Evolutionary conservation across 2,888 invertebrate species (phyloP).

Genomic region (Crossocerus cetratus): DNA sequence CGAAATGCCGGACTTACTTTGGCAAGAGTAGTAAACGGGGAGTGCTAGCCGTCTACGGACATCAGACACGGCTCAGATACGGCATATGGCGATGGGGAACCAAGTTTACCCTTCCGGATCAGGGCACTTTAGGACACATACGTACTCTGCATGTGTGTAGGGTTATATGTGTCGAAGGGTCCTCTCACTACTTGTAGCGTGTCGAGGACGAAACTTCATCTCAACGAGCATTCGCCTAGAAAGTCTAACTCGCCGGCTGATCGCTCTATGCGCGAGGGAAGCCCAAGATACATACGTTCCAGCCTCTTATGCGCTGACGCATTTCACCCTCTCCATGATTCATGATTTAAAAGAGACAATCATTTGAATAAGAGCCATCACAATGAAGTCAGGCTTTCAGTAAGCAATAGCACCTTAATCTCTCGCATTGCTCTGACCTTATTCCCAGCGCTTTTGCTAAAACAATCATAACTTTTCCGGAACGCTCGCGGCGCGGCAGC

Average conservation of each 20-base stretch:
- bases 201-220: conserved; percentile 31
- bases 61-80: conserved; percentile 39
- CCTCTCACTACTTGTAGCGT: conserved; percentile 7
- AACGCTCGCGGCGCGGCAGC: conserved; percentile 21
- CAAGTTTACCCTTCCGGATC: conserved; percentile 56
- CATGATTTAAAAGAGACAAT: background rate
- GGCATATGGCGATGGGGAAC: conserved; percentile 43
- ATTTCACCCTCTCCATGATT: background rate
- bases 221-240: conserved; percentile 8
- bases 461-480: conserved; percentile 58
- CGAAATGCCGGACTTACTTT: conserved; percentile 45
- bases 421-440: conserved; percentile 53
- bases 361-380: background rate
- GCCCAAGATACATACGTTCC: conserved; percentile 8
- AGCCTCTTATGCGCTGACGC: background rate
- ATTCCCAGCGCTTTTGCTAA: conserved; percentile 40
- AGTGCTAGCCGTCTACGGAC: conserved; percentile 28
- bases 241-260: conserved; percentile 34
- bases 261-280: conserved; percentile 28
- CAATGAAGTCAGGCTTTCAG: background rate
- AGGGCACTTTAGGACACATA: conserved; percentile 33
- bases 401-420: conserved; percentile 42
- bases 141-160: conserved; percentile 2
- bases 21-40: conserved; percentile 39
- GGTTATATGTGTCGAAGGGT: conserved; percentile 11